Conservation (phyloP, 2,888 invertebrate species). For the Caenorhabditis sp. region DNA sequence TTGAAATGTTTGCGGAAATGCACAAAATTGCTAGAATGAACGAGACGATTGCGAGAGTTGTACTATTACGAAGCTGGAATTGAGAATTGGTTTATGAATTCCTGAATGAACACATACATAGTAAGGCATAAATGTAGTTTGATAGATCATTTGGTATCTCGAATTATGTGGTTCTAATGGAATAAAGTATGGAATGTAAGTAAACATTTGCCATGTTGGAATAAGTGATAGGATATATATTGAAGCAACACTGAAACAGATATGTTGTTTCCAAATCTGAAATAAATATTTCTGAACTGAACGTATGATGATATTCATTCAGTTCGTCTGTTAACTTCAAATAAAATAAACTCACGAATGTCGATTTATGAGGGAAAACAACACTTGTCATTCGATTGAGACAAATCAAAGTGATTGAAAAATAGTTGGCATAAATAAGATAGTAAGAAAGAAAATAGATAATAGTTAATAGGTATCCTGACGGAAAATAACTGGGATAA, state of each 20-base stretch:
- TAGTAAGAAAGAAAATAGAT: slow-evolving; percentile 31
- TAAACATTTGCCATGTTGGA: slow-evolving; percentile 34
- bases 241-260: neutral
- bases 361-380: slow-evolving; percentile 22
- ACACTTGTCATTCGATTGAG: slow-evolving; percentile 33
- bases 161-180: slow-evolving; percentile 11
- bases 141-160: slow-evolving; percentile 25
- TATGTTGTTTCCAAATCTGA: slow-evolving; percentile 21
- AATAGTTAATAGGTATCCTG: slow-evolving; percentile 6
- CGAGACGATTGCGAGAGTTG: slow-evolving; percentile 7
- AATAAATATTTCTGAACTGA: no score
- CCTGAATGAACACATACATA: no score
- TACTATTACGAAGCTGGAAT: slow-evolving; percentile 24
- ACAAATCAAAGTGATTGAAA: slow-evolving; percentile 26
- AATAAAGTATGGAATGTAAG: slow-evolving; percentile 20
- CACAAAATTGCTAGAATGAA: slow-evolving; percentile 12
- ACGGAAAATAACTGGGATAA: slow-evolving; percentile 14
- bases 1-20: slow-evolving; percentile 6
- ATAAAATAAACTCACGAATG: slow-evolving; percentile 9
- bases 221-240: slow-evolving; percentile 19
- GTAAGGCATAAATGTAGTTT: slow-evolving; percentile 8
- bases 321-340: no score
- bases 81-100: no score
- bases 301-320: no score
- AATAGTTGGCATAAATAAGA: slow-evolving; percentile 29